Base-by-base conservation (phyloP, 2,797 vertebrate species). In the Sebastes dallii region DNA sequence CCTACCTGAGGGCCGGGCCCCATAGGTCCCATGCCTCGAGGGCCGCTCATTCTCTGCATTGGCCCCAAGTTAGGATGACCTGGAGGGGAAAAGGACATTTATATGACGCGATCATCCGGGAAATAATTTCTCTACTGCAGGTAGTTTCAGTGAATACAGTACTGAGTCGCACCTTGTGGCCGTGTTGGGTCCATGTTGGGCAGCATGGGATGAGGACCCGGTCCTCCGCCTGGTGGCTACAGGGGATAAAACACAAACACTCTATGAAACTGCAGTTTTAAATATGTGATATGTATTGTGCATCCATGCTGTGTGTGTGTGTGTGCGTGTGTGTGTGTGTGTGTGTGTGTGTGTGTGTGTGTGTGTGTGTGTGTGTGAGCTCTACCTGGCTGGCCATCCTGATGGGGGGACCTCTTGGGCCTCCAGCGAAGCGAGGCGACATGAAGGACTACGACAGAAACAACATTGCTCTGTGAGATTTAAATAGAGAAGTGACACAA, bases 11-110 rank as follows among this genome's bases (percentile, higher is more conserved):
- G 98, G 84, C 97, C 98, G 0, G 98, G 98, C 52, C 97, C 99
- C 97, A 99, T 99, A 14, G 98, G 98, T 81, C 97, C 99, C 98
- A 99, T 99, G 91, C 97, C 98, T 96, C 98, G 96, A 4, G 98
- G 98, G 89, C 97, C 97, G 86, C 96, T 98, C 98, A 99, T 99
- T 95, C 98, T 97, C 94, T 99, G 98, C 98, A 99, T 99, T 64
- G 98, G 98, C 75, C 98, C 98, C 96, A 97, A 96, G 88, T 97
- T 97, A 85, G 97, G 97, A 93, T 97, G 96, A 55, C 96, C 98
- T 99, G 89, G 46, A 83, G 66, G 14, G 4, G 67, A 25, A 67
- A 73, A 16, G 13, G 2, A 5, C 71, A 32, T 62, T 14, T 13
- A 70, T 5, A 34, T 12, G 2, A 80, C 30, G 12, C 75, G 1